Conservation (phyloP, 2,888 invertebrate species). For the Neria commutata region DNA sequence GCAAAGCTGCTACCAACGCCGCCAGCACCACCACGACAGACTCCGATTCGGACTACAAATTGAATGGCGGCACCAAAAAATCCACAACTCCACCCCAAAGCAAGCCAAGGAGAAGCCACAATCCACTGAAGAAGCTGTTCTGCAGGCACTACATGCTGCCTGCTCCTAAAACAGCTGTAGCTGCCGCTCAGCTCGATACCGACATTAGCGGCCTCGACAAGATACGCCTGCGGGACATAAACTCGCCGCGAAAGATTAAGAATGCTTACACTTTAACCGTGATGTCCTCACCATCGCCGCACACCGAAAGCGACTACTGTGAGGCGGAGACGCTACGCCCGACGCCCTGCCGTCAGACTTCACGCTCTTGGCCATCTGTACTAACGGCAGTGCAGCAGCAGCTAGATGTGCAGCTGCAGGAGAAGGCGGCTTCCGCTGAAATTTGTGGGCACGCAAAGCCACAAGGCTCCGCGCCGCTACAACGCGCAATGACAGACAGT, state of each 20-base stretch:
- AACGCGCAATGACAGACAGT: constrained; percentile 35
- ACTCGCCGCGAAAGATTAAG: constrained; percentile 51
- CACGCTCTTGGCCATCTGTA: constrained; percentile 27
- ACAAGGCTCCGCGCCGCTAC: neutral
- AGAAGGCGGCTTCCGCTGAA: constrained; percentile 8
- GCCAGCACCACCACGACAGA: constrained; percentile 43
- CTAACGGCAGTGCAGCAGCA: neutral
- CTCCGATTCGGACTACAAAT: constrained; percentile 48
- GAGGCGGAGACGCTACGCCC: constrained; percentile 38
- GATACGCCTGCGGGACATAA: constrained; percentile 44
- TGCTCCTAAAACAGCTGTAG: too few species aligned
- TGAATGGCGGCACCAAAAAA: neutral
- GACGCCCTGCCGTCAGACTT: constrained; percentile 25
- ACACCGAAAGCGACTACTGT: constrained; percentile 45
- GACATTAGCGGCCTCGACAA: constrained; percentile 42
- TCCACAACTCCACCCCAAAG: neutral
- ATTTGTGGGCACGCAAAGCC: neutral
- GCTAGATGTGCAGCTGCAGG: neutral
- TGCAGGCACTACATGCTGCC: constrained; percentile 6
- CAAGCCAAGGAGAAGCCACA: constrained; percentile 6
- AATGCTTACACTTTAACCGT: constrained; percentile 52
- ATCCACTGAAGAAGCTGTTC: constrained; percentile 10
- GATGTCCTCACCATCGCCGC: constrained; percentile 49
- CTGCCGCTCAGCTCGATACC: neutral
- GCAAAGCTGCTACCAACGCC: constrained; percentile 40